phyloP scores from a whole-genome alignment of 2,888 invertebrate species.

The Calliphora vomitoria region DNA sequence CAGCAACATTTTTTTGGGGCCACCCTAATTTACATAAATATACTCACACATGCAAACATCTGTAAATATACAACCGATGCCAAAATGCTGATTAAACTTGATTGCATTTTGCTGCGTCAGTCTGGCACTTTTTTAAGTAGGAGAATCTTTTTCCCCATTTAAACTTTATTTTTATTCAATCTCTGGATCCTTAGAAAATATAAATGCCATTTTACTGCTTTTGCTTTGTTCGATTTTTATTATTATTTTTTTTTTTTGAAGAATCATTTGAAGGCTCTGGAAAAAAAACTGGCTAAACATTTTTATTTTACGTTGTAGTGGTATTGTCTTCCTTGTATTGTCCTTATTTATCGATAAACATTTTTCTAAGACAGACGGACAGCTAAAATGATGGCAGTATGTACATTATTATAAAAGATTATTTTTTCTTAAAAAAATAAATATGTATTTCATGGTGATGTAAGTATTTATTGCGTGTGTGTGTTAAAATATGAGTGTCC shows the following conservation, averaged over 20 bases:
- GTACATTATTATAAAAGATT: conserved; percentile 24
- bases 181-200: conserved; percentile 38
- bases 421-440: conserved; percentile 9
- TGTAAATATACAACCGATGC: conserved; percentile 71
- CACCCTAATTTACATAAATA: background rate
- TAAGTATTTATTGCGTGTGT: background rate
- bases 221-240: conserved; percentile 69
- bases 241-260: conserved; percentile 68
- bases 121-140: conserved; percentile 53
- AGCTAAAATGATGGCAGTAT: conserved; percentile 18
- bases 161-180: conserved; percentile 48
- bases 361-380: conserved; percentile 20
- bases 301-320: conserved; percentile 29
- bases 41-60: background rate
- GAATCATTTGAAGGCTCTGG: background rate
- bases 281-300: conserved; percentile 6
- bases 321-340: conserved; percentile 40
- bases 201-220: conserved; percentile 54
- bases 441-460: background rate
- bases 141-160: conserved; percentile 19
- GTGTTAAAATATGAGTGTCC: background rate
- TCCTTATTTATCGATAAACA: conserved; percentile 62
- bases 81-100: conserved; percentile 82
- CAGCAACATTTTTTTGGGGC: too few relatives aligned
- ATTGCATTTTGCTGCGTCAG: conserved; percentile 82